Base-by-base conservation (phyloP, 2,888 invertebrate species). In the Pseudoips prasinana region DNA sequence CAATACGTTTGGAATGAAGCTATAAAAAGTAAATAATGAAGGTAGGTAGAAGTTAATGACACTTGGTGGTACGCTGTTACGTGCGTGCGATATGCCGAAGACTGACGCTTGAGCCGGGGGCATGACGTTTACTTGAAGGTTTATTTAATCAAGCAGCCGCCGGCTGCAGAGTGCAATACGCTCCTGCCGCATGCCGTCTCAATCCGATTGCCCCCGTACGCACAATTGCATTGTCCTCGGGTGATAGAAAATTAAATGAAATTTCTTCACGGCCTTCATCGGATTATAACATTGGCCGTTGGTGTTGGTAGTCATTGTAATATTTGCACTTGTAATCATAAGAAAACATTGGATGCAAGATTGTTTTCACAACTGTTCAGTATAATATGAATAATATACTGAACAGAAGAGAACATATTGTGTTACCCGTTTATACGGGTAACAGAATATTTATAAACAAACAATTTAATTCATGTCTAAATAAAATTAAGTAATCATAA, bases 91-190 rank as follows among this genome's bases (percentile, higher is more conserved):
- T 78, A 76, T 82, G 81, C 73, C 72, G 62, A 61, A 64, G 73
- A 73, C 52, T 65, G 83, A 70, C 80, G 56, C 34, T 37, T 14
- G 41, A 39, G 77, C 84, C 80, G 64, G 68, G 61, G 82, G 84
- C 83, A 28, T 75, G 86, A 83, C 79, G 57, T 70, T 44, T 46
- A 55, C 64, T 58, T 82, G 85, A 84, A 82, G 78, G 76, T 87
- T 86, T 87, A 87, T 88, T 88, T 88, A 87, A 88, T 87, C 86
- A 87, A 81, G 81, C 57, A 73, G 73, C 81, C 79, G 25, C 43
- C 8, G 81, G 80, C 70, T 26, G 43, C 46, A 44, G 46, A 53
- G 48, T 61, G 76, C 71, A 78, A 78, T 79, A 68, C 69, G 36
- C 42, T 50, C 54, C 75, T 80, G n/a, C n/a, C n/a, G 74, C 79